A percentile compares a stretch with the other conserved stretches of the same genome.
These are phyloP conservation scores for Nemopilema nomurai DNA, from an alignment of 30 jellyfish, hydroid and myxozoan genomes.

Conservation along the genomic window DNA sequence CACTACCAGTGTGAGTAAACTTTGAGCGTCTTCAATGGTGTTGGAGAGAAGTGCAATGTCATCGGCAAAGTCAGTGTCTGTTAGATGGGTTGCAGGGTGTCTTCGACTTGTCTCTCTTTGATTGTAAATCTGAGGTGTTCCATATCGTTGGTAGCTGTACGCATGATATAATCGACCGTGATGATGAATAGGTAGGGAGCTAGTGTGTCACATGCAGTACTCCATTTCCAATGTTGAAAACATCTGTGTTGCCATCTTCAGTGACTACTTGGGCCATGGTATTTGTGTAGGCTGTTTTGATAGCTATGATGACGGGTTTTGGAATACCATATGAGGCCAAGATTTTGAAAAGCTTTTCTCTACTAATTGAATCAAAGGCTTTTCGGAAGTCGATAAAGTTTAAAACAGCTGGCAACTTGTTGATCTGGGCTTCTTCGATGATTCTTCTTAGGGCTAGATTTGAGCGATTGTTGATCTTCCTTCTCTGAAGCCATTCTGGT, in stretches of 20 bases:
- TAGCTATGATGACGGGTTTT: not conserved
- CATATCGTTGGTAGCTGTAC: too few relatives aligned
- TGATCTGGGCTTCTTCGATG: not conserved
- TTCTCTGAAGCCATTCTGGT: conserved; percentile 9
- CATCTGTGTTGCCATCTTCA: not conserved
- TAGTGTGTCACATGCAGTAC: not conserved
- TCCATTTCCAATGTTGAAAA: not conserved
- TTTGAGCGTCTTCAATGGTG: too few relatives aligned
- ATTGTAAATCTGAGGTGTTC: too few relatives aligned
- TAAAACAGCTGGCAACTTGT: not conserved
- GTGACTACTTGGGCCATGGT: conserved; percentile 1
- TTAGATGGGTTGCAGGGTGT: too few relatives aligned
- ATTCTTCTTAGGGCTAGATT: not conserved
- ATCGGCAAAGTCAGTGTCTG: too few relatives aligned
- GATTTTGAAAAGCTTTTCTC: not conserved
- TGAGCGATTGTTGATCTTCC: not conserved
- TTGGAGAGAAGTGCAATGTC: too few relatives aligned
- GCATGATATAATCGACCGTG: too few relatives aligned
- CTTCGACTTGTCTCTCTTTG: too few relatives aligned
- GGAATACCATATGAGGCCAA: not conserved
- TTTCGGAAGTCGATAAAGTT: not conserved
- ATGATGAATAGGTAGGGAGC: too few relatives aligned
- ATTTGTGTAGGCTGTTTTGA: not conserved
- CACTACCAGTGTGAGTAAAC: too few relatives aligned
- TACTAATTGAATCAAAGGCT: not conserved